Conservation (phyloP, 1,140 invertebrate genomes). For the Solenopsis fugax region DNA sequence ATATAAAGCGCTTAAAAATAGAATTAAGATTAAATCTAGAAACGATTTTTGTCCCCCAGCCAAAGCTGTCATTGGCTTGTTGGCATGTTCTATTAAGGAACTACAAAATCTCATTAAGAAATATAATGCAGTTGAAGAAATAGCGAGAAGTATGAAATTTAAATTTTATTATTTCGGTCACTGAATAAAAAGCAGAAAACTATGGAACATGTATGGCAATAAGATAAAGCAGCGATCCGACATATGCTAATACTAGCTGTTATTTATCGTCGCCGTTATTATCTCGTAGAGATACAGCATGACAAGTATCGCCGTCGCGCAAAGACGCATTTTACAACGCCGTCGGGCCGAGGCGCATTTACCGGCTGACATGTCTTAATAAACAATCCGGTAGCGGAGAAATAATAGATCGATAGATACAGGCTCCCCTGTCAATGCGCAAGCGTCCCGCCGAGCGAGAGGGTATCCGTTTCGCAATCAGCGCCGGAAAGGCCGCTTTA, state of each 20-base stretch:
- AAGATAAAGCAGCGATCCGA: neutral
- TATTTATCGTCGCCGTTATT: conserved; percentile 49
- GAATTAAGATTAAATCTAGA: conserved; percentile 1
- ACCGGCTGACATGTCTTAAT: conserved; percentile 42
- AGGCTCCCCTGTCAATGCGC: conserved; percentile 28
- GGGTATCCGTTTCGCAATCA: conserved; percentile 29
- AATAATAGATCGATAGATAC: conserved; percentile 48
- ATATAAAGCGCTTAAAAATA: conserved; percentile 4
- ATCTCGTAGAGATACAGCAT: conserved; percentile 17
- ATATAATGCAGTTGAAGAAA: neutral
- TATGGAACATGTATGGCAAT: neutral
- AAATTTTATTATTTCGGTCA: neutral
- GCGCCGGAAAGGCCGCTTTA: conserved; percentile 29
- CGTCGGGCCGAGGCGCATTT: conserved; percentile 1
- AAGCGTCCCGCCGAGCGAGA: conserved; percentile 8
- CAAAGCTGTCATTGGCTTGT: neutral
- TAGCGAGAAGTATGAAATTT: neutral
- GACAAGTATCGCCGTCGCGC: conserved; percentile 5
- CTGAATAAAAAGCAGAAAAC: neutral
- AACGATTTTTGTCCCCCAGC: neutral
- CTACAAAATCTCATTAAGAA: neutral
- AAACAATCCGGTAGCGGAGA: conserved; percentile 46
- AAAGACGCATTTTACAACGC: conserved; percentile 32
- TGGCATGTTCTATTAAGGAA: neutral
- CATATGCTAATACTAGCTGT: neutral